Conservation (phyloP, 2,113 vertebrate species). For the Grantiella picta region DNA sequence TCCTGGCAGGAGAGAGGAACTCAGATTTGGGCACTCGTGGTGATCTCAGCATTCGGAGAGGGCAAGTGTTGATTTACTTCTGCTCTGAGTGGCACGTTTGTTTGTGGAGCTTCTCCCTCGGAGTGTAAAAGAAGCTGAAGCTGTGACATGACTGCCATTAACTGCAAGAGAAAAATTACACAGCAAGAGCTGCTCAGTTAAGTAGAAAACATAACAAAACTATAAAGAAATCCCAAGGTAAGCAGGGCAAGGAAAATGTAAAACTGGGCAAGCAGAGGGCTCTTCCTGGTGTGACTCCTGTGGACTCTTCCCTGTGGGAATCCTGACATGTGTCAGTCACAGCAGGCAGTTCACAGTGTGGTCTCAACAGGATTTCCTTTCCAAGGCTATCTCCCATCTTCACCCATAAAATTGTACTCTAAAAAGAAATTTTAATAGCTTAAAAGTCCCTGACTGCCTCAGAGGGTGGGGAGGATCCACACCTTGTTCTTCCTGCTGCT, state of each 20-base stretch:
- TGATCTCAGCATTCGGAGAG: not conserved
- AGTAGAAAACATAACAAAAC: not conserved
- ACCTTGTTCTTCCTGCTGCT: not conserved
- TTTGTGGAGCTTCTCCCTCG: not conserved
- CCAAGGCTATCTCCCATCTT: not conserved
- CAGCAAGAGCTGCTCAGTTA: not conserved
- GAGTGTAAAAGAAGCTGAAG: not conserved
- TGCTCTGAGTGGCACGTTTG: not conserved
- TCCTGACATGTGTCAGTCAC: not conserved
- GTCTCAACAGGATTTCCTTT: not conserved
- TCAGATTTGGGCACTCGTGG: not conserved
- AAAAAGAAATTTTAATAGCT: not conserved
- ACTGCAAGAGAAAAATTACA: not conserved
- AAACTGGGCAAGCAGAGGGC: not conserved
- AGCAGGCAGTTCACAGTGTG: not conserved
- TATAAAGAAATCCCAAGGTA: not conserved
- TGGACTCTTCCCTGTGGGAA: not conserved
- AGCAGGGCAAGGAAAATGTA: not conserved
- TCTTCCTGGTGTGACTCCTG: not conserved
- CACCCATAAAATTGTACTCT: not conserved
- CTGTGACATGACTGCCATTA: not conserved
- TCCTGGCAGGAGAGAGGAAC: not conserved
- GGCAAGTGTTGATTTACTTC: not conserved
- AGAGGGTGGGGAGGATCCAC: not conserved
- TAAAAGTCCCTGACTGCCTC: rapidly evolving